Base-by-base conservation (phyloP, 2,888 invertebrate genomes). In the Listrodromus nycthemerus region DNA sequence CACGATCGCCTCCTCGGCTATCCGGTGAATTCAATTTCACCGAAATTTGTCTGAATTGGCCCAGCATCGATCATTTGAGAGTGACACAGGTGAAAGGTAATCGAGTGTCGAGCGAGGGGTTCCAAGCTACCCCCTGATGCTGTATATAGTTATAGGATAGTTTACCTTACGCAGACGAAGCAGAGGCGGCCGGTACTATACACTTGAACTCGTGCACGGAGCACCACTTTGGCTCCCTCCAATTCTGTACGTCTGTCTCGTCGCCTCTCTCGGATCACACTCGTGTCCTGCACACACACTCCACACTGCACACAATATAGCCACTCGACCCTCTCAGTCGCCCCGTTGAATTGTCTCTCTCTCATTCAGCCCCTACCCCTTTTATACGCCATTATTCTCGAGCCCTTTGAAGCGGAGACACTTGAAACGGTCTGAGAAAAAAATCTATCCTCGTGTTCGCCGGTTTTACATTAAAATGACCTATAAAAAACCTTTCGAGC, bases 191-290 rank as follows among this genome's bases (percentile, higher is more conserved):
- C 37, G 69, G 74, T 73, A 67, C 63, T 55, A 55, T 55, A 55
- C 55, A 84, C 77, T 78, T 73, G 74, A 84, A 74, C 81, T 37
- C 55, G 50, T 80, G 73, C 80, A 83, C 83, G 55, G 73, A 83
- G 83, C 80, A 83, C 80, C 83, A 83, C 80, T 83, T 83, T 83
- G 69, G 77, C 66, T 37, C 77, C 73, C 73, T 67, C 58, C 73
- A 55, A 67, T 30, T 78, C 73, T 45, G 45, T 48, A 30, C 48
- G 73, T 63, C 81, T 66, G 74, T 78, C 78, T 78, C 84, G 37
- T 27, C 69, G 67, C 61, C 83, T 80, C 69, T 66, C 45, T 78
- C 61, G 55, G 24, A 55, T 55, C 55, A 55, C 84, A 78, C 80
- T 78, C 73, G 63, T 70, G 48, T 65, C 45, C 33, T 8, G 41